These are phyloP conservation scores for Malurus splendens DNA, from an alignment of 2,797 vertebrate species.

Conservation along the genomic window DNA sequence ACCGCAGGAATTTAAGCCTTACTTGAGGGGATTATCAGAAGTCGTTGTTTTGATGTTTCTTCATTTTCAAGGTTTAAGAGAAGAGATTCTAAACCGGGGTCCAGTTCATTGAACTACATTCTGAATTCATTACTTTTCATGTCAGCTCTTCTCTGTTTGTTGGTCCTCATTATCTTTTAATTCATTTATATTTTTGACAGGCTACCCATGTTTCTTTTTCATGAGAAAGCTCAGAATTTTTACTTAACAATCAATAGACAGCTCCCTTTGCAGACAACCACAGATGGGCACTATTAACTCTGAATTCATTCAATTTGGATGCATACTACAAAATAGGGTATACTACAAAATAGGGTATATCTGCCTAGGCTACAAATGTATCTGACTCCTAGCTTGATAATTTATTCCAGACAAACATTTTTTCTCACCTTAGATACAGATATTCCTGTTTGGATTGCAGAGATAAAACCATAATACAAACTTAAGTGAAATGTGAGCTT, in stretches of 20 bases:
- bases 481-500: neutral
- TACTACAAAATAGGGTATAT: neutral
- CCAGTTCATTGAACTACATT: neutral
- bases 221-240: neutral
- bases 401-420: neutral
- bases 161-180: neutral
- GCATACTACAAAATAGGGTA: neutral
- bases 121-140: neutral
- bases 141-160: neutral
- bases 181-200: neutral
- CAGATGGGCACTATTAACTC: neutral
- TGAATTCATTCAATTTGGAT: neutral
- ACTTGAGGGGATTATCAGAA: conserved; percentile 37
- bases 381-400: neutral
- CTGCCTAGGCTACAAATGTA: neutral
- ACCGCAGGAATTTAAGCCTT: conserved; percentile 35
- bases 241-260: neutral
- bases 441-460: neutral
- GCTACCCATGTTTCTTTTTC: neutral
- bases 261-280: neutral
- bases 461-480: neutral
- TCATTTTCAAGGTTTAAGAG: conserved; percentile 18
- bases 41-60: conserved; percentile 41
- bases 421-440: neutral
- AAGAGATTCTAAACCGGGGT: neutral